Base-by-base conservation (phyloP, 2,888 invertebrate genomes). In the Amphiduros pacificus region DNA sequence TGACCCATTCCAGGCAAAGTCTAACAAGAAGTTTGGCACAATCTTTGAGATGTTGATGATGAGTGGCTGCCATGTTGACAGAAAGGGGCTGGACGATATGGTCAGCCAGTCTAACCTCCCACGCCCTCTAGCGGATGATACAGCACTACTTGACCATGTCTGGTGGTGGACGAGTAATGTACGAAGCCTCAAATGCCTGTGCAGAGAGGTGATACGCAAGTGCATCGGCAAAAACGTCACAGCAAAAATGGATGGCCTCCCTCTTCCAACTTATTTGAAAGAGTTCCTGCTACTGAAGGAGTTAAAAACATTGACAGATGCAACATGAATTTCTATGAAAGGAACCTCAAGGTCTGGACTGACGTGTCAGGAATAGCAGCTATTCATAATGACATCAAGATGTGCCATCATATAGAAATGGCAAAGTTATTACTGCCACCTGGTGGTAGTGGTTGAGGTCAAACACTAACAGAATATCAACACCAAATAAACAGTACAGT, bases 41-140 rank as follows among this genome's bases (percentile, higher is more conserved):
- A 60, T 63, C 24, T 27, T 65, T 51, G 54, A 61, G 48, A 54
- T 59, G 48, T 56, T 65, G 29, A 62, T 65, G 20, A 26, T 54
- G n/a, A 48, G 50, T 17, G 67, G 60, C 48, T 57, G 58, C 26
- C 61, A 50, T 29, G 41, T 65, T n/a, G 58, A 49, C 29, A 17
- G 44, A 9, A 22, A 50, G 26, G 31, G 14, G 32, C 31, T 58
- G 36, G 32, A 51, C 17, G 52, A 52, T 24, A 17, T 31, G 5
- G 27, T 29, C 20, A 31, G 26, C 9, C 11, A 40, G 9, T 20
- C 9, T 5, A 22, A 20, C 20, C 44, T 59, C 11, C 59, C 59
- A 17, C 32, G 28, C 11, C 52, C 59, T 6, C 59, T 59, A 26
- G 52, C 26, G 29, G 44, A 52, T 22, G 51, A 53, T 27, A 40